These are phyloP conservation scores for Sycophila sp. DNA, from an alignment of 1,140 invertebrate genomes.

Conservation along the genomic window DNA sequence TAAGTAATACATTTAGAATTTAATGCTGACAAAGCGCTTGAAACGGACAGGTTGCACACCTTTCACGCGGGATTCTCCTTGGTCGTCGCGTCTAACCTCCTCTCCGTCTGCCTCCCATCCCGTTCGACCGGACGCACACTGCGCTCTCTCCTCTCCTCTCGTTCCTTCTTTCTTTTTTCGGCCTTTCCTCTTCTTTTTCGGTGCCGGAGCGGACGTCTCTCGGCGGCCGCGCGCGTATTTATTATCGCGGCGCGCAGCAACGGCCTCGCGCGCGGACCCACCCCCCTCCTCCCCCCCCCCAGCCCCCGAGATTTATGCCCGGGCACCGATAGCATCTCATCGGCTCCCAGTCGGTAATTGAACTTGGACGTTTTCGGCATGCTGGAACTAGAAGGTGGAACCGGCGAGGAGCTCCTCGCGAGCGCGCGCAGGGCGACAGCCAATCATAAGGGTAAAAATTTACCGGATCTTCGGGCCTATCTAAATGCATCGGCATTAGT, in stretches of 20 bases:
- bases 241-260: constrained; percentile 26
- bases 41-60: constrained; percentile 33
- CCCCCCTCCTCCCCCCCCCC: neutral
- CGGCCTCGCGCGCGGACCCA: constrained; percentile 8
- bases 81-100: neutral
- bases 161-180: neutral
- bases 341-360: constrained; percentile 40
- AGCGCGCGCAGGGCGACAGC: neutral
- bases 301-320: constrained; percentile 35
- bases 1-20: constrained; percentile 39
- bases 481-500: constrained; percentile 38
- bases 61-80: neutral
- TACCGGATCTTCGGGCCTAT: constrained; percentile 30
- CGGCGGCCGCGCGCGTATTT: constrained; percentile 20
- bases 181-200: neutral
- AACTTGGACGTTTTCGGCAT: constrained; percentile 40
- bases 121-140: neutral
- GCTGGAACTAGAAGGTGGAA: constrained; percentile 31
- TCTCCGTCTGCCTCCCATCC: neutral
- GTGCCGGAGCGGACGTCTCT: neutral
- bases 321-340: constrained; percentile 36
- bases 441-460: constrained; percentile 40
- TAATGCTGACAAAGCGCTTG: constrained; percentile 35
- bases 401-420: neutral
- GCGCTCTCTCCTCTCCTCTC: neutral